These are phyloP conservation scores for Myotis daubentonii DNA, from an alignment of 2,797 vertebrate species.

Conservation along the genomic window DNA sequence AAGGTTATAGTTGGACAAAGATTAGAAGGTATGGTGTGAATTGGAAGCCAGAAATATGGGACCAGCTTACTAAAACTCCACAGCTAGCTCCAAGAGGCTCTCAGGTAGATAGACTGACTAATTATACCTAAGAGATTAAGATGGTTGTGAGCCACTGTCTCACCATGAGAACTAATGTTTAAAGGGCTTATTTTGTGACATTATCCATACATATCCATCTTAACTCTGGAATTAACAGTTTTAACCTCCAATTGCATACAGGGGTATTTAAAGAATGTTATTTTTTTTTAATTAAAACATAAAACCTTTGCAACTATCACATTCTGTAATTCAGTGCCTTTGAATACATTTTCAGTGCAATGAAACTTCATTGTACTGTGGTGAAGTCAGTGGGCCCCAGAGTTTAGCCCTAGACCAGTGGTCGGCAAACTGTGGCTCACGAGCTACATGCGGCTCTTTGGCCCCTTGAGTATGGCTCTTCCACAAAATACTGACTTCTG, in stretches of 20 bases:
- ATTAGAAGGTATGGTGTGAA: neutral
- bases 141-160: neutral
- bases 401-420: neutral
- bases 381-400: neutral
- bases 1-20: neutral
- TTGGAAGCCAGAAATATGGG: neutral
- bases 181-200: neutral
- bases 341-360: constrained; percentile 5
- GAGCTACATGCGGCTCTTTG: no score
- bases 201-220: neutral
- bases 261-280: neutral
- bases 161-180: neutral
- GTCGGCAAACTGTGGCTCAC: no score
- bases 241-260: neutral
- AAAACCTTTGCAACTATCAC: neutral
- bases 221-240: neutral
- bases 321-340: neutral
- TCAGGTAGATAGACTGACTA: neutral
- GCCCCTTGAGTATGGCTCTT: no score
- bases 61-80: neutral
- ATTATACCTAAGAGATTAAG: neutral
- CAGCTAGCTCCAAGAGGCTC: neutral
- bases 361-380: neutral
- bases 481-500: no score
- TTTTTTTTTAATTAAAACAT: neutral